Base-by-base conservation (phyloP, 2,888 invertebrate genomes). In the Gymnosoma rotundatum region DNA sequence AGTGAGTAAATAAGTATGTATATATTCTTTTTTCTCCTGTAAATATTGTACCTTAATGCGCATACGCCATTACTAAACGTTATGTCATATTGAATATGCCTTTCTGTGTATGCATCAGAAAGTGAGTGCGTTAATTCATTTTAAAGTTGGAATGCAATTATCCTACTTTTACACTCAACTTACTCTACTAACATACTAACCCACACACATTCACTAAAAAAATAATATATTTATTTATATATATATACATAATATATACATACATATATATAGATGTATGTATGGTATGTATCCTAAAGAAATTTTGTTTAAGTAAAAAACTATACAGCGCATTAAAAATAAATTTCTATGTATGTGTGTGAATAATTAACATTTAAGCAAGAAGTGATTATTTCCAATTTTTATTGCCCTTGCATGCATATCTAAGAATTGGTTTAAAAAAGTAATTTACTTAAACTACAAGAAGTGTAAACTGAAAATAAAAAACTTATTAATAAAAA, bases 181-280 rank as follows among this genome's bases (percentile, higher is more conserved):
- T 84, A 84, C 69, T 85, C 86, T 83, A 87, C 85, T 87, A 87
- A 86, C 87, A 88, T 85, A 88, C 85, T 88, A 86, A 88, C 87
- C 87, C 87, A 87, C 73, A 87, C 83, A 78, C n/a, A 48, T 54
- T 20, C 54, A 64, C n/a, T 36, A 38, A 42, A 10, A 38, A 38
- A 38, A n/a, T n/a, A n/a, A 25, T 25, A 25, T 38, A 38, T 10
- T 38, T 42, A 12, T 12, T 12, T 16, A 64, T 54, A 50, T 36
- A 66, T 16, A 60, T 21, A 73, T 18, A 6, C 0, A 45, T 18
- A 58, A 10, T 10, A 54, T 2, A 42, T 42, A 42, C 38, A 38
- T 38, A 38, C 38, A 38, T 4, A 38, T 7, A 10, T 38, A 38
- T n/a, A n/a, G n/a, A n/a, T n/a, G n/a, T n/a, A n/a, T n/a, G n/a